Evolutionary conservation across 2,797 vertebrate species (phyloP).

Genomic region (Allobates femoralis): DNA sequence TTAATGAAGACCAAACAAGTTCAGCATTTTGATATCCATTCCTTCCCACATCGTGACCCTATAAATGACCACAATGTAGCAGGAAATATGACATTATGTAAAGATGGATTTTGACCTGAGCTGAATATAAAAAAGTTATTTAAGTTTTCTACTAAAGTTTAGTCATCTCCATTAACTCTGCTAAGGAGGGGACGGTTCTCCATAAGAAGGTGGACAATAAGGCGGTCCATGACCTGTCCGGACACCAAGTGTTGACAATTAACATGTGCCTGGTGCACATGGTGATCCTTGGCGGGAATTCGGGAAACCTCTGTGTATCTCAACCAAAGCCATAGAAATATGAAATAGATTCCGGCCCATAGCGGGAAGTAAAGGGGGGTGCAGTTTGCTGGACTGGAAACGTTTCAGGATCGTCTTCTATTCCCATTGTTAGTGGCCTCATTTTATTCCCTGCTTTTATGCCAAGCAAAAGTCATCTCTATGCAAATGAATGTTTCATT

Average conservation of each 20-base stretch:
- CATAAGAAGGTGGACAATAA: neutral
- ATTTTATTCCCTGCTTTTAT: slow-evolving; percentile 28
- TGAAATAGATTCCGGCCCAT: neutral
- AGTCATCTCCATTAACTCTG: slow-evolving; percentile 20
- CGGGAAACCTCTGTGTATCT: neutral
- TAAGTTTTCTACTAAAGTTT: neutral
- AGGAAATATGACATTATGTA: neutral
- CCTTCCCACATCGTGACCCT: neutral
- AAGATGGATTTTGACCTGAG: neutral
- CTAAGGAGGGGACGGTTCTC: neutral
- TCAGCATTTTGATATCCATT: slow-evolving; percentile 3
- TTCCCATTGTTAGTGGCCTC: neutral
- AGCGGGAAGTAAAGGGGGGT: neutral
- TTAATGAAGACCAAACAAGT: slow-evolving; percentile 34
- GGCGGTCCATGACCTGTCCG: slow-evolving; percentile 21
- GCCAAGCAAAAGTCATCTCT: neutral
- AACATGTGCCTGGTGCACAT: neutral
- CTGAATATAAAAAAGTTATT: neutral
- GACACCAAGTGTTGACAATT: slow-evolving; percentile 2
- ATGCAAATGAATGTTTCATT: neutral
- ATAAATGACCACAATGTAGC: neutral
- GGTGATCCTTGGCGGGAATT: neutral
- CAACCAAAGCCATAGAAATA: neutral
- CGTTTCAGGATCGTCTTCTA: neutral
- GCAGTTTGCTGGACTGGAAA: neutral